Base-by-base conservation (phyloP, 1,140 invertebrate species). In the Rhyzopertha dominica region DNA sequence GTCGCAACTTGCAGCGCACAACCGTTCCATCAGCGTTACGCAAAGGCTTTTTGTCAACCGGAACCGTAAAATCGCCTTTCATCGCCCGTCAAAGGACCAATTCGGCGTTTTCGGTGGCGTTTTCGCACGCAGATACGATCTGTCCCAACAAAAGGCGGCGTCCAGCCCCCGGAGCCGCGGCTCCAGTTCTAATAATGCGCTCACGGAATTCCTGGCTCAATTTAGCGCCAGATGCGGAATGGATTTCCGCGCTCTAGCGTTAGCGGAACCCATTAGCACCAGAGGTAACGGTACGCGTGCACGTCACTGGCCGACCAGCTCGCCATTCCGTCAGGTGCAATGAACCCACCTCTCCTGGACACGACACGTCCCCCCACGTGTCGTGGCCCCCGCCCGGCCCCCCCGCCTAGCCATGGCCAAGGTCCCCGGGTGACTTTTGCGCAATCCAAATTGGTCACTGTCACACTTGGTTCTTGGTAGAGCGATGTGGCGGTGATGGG, bases 271-370 rank as follows among this genome's bases (percentile, higher is more conserved):
- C 58, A 62, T 62, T 62, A 62, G 53, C 53, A 53, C 54, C 38
- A 35, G 37, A 39, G 17, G 31, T 62, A 62, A 62, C 59, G 59
- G 59, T 62, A 62, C 44, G 45, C 43, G 42, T 38, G 47, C 57
- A 59, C 57, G 57, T 59, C 57, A 59, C 47, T 57, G 54, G 51
- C 53, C 56, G 51, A n/a, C 32, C 26, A 50, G 50, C 53, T 58
- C 51, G 55, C 59, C 60, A 62, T 62, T 62, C 60, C 60, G 58
- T 58, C 58, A 62, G 58, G 60, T 62, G 60, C 60, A 59, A 59
- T 62, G 60, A 62, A 62, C 59, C 55, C 58, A 54, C 29, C 34
- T 37, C 48, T 32, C 43, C 45, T n/a, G 26, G 13, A 28, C 14
- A 26, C 40, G 24, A 25, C 12, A 12, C 19, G 20, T 24, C 28